Percentiles rank a stretch among this genome's conserved stretches.
These are phyloP conservation scores for Eupristina koningsbergeri DNA, from an alignment of 1,140 invertebrate genomes.

Conservation along the genomic window DNA sequence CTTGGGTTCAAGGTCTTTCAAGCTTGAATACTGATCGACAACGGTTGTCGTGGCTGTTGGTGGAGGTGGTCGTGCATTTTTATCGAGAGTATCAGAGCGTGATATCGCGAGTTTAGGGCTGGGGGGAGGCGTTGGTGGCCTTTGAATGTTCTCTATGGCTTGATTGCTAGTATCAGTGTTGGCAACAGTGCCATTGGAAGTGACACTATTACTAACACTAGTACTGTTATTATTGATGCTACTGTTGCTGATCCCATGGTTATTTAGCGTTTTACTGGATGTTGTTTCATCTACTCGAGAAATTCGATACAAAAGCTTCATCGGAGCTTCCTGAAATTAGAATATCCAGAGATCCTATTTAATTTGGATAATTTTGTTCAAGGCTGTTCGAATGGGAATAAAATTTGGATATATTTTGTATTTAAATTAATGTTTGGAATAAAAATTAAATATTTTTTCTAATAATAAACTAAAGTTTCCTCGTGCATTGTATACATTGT, in stretches of 20 bases:
- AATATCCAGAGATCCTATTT: constrained; percentile 15
- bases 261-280: constrained; percentile 24
- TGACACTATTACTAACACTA: constrained; percentile 7
- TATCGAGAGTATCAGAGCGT: constrained; percentile 50
- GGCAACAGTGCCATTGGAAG: neutral
- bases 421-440: too few relatives aligned
- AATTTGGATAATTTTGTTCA: neutral
- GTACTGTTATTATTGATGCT: constrained; percentile 24
- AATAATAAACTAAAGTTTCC: too few relatives aligned
- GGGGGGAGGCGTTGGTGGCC: constrained; percentile 67
- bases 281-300: constrained; percentile 53
- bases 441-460: too few relatives aligned
- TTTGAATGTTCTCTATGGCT: constrained; percentile 65
- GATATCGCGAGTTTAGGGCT: constrained; percentile 63
- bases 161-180: constrained; percentile 51
- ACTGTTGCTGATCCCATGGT: constrained; percentile 42
- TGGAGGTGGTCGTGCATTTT: constrained; percentile 7
- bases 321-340: constrained; percentile 64
- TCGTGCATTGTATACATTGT: too few relatives aligned
- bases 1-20: constrained; percentile 62
- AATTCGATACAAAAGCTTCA: constrained; percentile 65
- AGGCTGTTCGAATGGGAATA: too few relatives aligned
- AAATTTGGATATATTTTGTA: too few relatives aligned
- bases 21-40: constrained; percentile 48
- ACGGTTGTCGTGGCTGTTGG: constrained; percentile 50